Evolutionary conservation across 2,797 vertebrate genomes (phyloP).

Genomic region (Steatocranus sp.): DNA sequence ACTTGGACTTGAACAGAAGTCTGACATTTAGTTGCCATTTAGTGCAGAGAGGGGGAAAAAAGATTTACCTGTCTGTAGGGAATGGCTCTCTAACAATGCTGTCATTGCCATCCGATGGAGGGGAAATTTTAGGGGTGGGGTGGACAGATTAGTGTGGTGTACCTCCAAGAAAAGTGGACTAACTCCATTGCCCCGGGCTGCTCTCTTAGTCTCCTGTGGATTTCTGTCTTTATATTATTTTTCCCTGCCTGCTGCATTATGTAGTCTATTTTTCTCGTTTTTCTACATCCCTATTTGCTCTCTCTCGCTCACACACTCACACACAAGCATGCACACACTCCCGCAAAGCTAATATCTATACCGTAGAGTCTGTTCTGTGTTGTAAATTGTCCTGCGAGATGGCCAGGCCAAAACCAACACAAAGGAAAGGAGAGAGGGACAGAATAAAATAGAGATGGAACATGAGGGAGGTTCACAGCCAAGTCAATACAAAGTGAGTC

Average conservation of each 20-base stretch:
- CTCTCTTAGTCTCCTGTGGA: slow-evolving; percentile 14
- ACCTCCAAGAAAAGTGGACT: slow-evolving; percentile 41
- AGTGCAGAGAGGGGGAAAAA: slow-evolving; percentile 33
- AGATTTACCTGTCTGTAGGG: slow-evolving; percentile 57
- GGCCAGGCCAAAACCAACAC: slow-evolving; percentile 33
- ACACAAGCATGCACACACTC: background rate
- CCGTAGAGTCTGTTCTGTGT: slow-evolving; percentile 19
- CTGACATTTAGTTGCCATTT: slow-evolving; percentile 80
- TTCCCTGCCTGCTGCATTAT: slow-evolving; percentile 27
- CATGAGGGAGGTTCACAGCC: slow-evolving; percentile 22
- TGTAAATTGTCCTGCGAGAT: slow-evolving; percentile 45
- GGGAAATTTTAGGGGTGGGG: slow-evolving; percentile 5
- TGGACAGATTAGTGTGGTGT: slow-evolving; percentile 35
- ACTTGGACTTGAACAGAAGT: slow-evolving; percentile 66
- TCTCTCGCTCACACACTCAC: background rate
- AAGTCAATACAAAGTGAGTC: slow-evolving; percentile 67
- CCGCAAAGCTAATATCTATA: slow-evolving; percentile 30
- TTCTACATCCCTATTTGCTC: background rate
- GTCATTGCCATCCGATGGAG: slow-evolving; percentile 21
- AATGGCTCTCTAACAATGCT: slow-evolving; percentile 49
- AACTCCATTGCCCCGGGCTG: slow-evolving; percentile 20
- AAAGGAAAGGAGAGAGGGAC: slow-evolving; percentile 20
- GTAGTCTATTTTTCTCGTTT: slow-evolving; percentile 25
- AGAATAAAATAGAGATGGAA: slow-evolving; percentile 25
- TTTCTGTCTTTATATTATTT: slow-evolving; percentile 38